Evolutionary conservation across 2,888 invertebrate species (phyloP).

Genomic region (Drosophila hamatofila): DNA sequence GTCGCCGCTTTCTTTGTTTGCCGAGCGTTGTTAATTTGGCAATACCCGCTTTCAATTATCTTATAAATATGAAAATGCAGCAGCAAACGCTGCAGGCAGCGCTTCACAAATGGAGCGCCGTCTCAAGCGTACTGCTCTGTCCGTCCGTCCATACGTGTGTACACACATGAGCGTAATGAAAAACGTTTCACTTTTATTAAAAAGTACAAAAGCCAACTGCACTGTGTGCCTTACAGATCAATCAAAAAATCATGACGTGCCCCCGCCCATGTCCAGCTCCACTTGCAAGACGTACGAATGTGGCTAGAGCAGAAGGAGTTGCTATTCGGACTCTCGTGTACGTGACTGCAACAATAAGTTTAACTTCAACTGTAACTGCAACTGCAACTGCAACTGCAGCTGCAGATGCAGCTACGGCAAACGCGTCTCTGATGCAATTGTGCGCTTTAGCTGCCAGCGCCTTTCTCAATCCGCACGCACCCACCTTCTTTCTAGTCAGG

Average conservation of each 20-base stretch:
- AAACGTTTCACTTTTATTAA: constrained; percentile 80
- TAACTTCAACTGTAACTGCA: constrained; percentile 35
- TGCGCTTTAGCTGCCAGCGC: constrained; percentile 54
- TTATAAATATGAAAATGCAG: constrained; percentile 84
- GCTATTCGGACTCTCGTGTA: constrained; percentile 25
- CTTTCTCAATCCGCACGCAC: constrained; percentile 51
- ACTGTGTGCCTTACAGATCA: constrained; percentile 83
- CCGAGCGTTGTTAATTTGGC: constrained; percentile 83
- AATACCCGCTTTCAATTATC: constrained; percentile 85
- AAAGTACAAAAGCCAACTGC: constrained; percentile 73
- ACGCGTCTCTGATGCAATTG: constrained; percentile 71
- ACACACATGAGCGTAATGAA: constrained; percentile 64
- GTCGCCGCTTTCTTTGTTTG: constrained; percentile 75
- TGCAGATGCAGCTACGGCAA: constrained; percentile 37
- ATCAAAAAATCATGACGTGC: constrained; percentile 80
- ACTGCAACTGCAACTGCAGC: constrained; percentile 35
- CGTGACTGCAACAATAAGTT: constrained; percentile 37
- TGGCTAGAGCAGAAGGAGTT: constrained; percentile 40
- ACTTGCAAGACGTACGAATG: constrained; percentile 54
- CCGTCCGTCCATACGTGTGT: constrained; percentile 11
- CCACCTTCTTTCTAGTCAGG: constrained; percentile 61
- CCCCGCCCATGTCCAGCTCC: constrained; percentile 30
- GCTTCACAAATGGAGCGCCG: constrained; percentile 29
- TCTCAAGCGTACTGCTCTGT: constrained; percentile 23
- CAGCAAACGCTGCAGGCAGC: constrained; percentile 72